These are phyloP conservation scores for Dryoscopus gambensis DNA, from an alignment of 2,113 vertebrate genomes.

Conservation along the genomic window DNA sequence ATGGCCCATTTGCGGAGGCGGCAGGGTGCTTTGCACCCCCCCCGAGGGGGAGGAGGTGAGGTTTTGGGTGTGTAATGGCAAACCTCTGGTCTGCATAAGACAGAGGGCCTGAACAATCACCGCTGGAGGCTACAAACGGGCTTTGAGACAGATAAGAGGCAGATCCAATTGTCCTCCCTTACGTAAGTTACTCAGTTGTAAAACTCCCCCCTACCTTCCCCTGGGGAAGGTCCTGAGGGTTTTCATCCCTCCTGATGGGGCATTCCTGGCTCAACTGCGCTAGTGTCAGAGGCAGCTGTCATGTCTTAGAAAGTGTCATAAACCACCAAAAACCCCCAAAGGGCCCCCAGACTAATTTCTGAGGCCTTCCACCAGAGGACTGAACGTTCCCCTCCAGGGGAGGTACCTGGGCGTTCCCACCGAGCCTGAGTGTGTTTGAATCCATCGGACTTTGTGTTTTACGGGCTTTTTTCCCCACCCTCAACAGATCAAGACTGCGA, in stretches of 20 bases:
- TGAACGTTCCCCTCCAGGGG: not conserved
- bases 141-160: not conserved
- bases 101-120: not conserved
- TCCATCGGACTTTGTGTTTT: not conserved
- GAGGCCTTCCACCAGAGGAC: not conserved
- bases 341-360: not conserved
- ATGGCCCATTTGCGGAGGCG: not conserved
- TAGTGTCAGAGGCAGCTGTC: not conserved
- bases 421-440: not conserved
- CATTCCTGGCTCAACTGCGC: not conserved
- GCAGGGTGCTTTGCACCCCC: not conserved
- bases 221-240: not conserved
- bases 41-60: not conserved
- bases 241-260: not conserved
- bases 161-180: not conserved
- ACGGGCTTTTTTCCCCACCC: accelerated
- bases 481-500: not conserved
- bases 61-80: not conserved
- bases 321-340: not conserved
- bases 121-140: not conserved
- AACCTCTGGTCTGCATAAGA: not conserved
- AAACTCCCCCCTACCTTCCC: not conserved
- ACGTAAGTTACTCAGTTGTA: too few relatives aligned
- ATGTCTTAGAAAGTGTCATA: not conserved
- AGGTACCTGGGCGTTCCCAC: accelerated